Base-by-base conservation (phyloP, 2,888 invertebrate genomes). In the Melolontha melolontha region DNA sequence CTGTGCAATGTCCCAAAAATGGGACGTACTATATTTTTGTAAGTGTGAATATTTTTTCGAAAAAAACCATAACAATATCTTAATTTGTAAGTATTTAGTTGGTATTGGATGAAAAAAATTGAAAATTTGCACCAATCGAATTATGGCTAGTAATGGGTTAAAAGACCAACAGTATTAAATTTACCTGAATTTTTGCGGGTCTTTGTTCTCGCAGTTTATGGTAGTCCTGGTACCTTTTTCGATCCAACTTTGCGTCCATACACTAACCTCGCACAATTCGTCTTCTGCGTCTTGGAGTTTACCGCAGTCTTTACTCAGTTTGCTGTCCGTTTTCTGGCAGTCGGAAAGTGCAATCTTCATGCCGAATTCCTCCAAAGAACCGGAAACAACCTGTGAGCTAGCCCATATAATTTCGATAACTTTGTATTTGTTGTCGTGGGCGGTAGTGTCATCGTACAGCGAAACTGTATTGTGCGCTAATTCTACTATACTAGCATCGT, bases 201-300 rank as follows among this genome's bases (percentile, higher is more conserved):
- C 47, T 5, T 73, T 67, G 50, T 69, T 66, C 12, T 74, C 74
- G 69, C 85, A 85, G 51, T 80, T 78, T 40, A 85, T 84, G 11
- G 75, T 72, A 0, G 85, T 77, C 77, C 84, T 80, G 69, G 80
- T 80, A 5, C 83, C 83, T 57, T 85, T 83, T 57, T 78, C 59
- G 27, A 87, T 70, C 90, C 90, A 90, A 2, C 87, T 85, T 74
- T 85, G 84, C 54, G 88, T 86, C 89, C 88, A 89, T 51, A 89
- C 82, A 62, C 80, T 73, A 39, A 89, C 77, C 29, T 83, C 73
- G 75, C 90, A 90, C 1, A 71, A 65, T 22, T 78, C 75, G 6
- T 75, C 75, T 29, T 78, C 76, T 5, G 80, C 72, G 39, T 79
- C 71, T 27, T 80, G 66, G 49, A 76, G 73, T n/a, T 75, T 55